Evolutionary conservation across 2,797 vertebrate species (phyloP).

Genomic region (Eulemur coronatus): DNA sequence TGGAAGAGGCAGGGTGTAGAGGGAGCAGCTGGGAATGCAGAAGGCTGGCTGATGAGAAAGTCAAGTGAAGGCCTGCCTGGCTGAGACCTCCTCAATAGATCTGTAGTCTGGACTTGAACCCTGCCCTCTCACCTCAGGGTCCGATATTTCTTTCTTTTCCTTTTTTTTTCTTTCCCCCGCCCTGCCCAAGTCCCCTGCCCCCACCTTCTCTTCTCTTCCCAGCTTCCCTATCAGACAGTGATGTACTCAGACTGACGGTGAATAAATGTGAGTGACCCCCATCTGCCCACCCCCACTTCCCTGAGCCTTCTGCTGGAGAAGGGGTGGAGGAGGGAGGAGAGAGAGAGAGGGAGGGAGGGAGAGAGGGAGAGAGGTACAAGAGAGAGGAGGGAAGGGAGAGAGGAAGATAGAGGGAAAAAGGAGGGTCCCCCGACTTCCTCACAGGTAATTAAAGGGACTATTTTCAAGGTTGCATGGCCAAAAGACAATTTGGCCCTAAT

Average conservation of each 20-base stretch:
- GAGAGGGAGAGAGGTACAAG: slow-evolving; percentile 42
- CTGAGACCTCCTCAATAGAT: slow-evolving; percentile 91
- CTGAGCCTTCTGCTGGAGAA: slow-evolving; percentile 51
- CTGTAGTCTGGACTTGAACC: slow-evolving; percentile 94
- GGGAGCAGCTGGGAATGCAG: slow-evolving; percentile 65
- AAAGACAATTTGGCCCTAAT: slow-evolving; percentile 85
- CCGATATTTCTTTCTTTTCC: slow-evolving; percentile 81
- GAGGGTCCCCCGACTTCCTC: slow-evolving; percentile 80
- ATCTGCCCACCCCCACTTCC: slow-evolving; percentile 64
- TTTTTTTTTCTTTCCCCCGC: slow-evolving; percentile 66
- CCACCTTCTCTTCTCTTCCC: slow-evolving; percentile 54
- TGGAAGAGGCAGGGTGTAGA: background rate
- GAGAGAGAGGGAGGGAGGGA: background rate
- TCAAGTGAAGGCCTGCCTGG: slow-evolving; percentile 89
- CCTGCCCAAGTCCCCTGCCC: slow-evolving; percentile 63
- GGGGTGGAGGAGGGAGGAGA: background rate
- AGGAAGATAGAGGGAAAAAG: background rate
- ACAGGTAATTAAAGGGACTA: slow-evolving; percentile 87
- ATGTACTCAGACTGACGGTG: slow-evolving; percentile 63
- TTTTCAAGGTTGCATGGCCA: slow-evolving; percentile 87
- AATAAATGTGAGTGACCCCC: slow-evolving; percentile 81
- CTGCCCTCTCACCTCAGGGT: slow-evolving; percentile 91
- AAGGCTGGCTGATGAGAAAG: slow-evolving; percentile 78
- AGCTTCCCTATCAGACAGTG: slow-evolving; percentile 67
- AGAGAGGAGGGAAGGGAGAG: slow-evolving; percentile 52